These are phyloP conservation scores for Saxicola maurus DNA, from an alignment of 2,797 vertebrate species.

Conservation along the genomic window DNA sequence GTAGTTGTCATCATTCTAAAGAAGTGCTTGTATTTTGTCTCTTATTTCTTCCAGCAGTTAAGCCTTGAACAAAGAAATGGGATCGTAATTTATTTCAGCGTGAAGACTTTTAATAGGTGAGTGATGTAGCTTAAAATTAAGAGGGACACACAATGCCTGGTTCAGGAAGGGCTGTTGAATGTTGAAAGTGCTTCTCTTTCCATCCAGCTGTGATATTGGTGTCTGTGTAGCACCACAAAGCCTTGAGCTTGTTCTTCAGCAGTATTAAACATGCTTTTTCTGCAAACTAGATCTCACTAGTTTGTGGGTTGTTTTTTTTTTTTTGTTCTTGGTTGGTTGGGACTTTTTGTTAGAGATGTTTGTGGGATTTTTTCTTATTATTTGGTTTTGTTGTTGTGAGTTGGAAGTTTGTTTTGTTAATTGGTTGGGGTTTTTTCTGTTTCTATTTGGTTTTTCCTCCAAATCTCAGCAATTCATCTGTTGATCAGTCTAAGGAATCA, in stretches of 20 bases:
- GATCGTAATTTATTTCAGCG: neutral
- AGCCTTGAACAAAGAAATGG: neutral
- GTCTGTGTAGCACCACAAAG: neutral
- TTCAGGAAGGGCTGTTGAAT: neutral
- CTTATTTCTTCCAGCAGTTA: neutral
- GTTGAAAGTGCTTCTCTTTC: neutral
- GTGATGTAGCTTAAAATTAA: neutral
- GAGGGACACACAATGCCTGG: neutral
- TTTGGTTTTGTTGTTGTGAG: neutral
- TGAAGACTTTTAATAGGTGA: neutral
- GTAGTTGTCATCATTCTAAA: neutral
- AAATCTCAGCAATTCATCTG: neutral
- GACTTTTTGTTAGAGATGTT: no score
- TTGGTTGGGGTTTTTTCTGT: accelerated
- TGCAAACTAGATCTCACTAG: neutral
- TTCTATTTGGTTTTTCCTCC: neutral
- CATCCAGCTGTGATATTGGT: neutral
- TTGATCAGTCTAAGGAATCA: neutral
- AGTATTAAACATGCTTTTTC: neutral
- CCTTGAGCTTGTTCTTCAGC: neutral
- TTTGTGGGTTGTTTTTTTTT: neutral
- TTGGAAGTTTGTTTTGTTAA: neutral
- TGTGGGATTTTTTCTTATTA: neutral
- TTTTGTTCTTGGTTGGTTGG: neutral
- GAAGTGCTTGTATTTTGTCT: neutral